Evolutionary conservation across 1,140 invertebrate genomes (phyloP).

Genomic region (Ceratoteleas bidentatus): DNA sequence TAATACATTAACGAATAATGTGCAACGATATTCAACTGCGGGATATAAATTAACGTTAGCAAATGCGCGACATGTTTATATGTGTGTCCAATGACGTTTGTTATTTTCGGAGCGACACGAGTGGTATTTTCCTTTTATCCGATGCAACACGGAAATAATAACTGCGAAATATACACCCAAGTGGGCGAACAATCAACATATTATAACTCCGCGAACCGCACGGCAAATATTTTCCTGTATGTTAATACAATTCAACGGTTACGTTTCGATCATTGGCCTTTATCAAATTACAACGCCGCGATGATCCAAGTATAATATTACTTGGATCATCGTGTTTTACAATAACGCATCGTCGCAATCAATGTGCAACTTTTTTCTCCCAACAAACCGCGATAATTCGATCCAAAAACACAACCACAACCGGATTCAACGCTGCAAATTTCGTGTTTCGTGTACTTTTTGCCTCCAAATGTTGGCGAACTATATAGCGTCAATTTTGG

Average conservation of each 20-base stretch:
- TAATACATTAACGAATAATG: conserved; percentile 11
- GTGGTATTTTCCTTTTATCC: conserved; percentile 3
- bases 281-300: too few relatives aligned
- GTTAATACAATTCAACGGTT: background rate
- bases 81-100: conserved; percentile 3
- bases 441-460: too few relatives aligned
- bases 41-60: background rate
- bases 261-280: background rate
- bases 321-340: too few relatives aligned
- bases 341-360: too few relatives aligned
- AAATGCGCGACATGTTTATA: conserved; percentile 6
- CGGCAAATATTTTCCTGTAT: conserved; percentile 3
- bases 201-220: background rate
- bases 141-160: conserved; percentile 3
- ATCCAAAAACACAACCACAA: too few relatives aligned
- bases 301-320: too few relatives aligned
- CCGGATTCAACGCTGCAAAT: too few relatives aligned
- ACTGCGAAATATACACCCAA: background rate
- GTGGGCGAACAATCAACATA: background rate
- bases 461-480: too few relatives aligned
- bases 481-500: too few relatives aligned
- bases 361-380: too few relatives aligned
- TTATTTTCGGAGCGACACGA: background rate
- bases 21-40: conserved; percentile 1
- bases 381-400: too few relatives aligned